Base-by-base conservation (phyloP, 2,113 vertebrate species). In the Amphiprion ocellaris region DNA sequence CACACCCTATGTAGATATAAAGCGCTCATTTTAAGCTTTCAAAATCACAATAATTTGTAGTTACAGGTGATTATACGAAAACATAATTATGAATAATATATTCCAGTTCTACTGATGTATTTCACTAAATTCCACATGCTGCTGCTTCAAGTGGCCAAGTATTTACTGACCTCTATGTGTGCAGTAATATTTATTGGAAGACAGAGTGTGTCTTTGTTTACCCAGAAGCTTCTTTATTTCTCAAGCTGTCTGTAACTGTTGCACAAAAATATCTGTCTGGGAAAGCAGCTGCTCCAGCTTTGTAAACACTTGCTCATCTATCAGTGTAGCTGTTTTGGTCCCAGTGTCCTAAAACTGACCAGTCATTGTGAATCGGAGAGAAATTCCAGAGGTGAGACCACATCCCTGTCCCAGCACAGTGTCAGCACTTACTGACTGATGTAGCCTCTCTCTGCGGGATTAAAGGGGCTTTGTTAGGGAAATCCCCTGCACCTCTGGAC, bases 401-500 rank as follows among this genome's bases (percentile, higher is more conserved):
- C 90, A 89, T 79, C 79, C 77, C 62, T 54, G 72, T 65, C 80
- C 76, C 82, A 69, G 69, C 66, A 58, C 85, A 74, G 68, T 19
- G 21, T 89, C 86, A 82, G 89, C 90, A 79, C 62, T 89, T 55
- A 63, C 80, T 84, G 87, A 87, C 72, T 85, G 84, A 87, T 85
- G 88, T 73, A 53, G 83, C 77, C 83, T 86, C 80, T 84, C 74
- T 82, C 82, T 73, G 44, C 70, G 74, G 87, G 84, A 91, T 92
- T 91, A 87, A 77, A 81, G 79, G 55, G 65, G 77, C 87, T 90
- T 94, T 93, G 88, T 92, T 65, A 73, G 84, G 92, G 90, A 91
- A 92, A 92, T 92, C 89, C 88, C 91, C 87, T 33, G 72, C 79
- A 88, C 80, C 69, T 83, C 84, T 91, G 83, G 82, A 82, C 23